These are phyloP conservation scores for Lagocephalus sceleratus DNA, from an alignment of 2,797 vertebrate genomes.

Conservation along the genomic window DNA sequence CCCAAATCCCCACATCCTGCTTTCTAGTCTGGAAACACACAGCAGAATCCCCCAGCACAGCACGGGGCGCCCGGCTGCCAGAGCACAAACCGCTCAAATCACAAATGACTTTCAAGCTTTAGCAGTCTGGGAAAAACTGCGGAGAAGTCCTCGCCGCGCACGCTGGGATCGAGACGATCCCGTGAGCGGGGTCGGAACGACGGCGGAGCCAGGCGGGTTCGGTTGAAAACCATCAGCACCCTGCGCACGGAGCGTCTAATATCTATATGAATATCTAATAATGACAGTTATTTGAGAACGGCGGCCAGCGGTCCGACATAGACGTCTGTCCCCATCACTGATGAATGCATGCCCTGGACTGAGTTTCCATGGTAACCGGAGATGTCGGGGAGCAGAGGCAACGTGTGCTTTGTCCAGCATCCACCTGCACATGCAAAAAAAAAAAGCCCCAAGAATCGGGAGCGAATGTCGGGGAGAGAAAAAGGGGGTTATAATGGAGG, in stretches of 20 bases:
- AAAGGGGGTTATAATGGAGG: too few relatives aligned
- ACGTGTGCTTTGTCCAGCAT: slow-evolving; percentile 35
- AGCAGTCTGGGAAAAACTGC: slow-evolving; percentile 50
- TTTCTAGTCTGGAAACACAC: slow-evolving; percentile 29
- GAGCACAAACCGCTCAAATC: slow-evolving; percentile 64
- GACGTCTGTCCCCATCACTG: slow-evolving; percentile 49
- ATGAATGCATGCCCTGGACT: slow-evolving; percentile 54
- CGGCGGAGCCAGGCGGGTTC: neutral
- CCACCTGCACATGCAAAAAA: slow-evolving; percentile 24
- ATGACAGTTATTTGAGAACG: slow-evolving; percentile 1
- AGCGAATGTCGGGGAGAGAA: neutral
- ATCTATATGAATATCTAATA: too few relatives aligned
- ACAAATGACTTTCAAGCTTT: slow-evolving; percentile 57
- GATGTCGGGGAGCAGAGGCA: slow-evolving; percentile 52
- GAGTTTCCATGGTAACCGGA: slow-evolving; percentile 70
- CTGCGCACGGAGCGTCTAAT: too few relatives aligned
- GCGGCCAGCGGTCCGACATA: slow-evolving; percentile 33
- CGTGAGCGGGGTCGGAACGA: neutral
- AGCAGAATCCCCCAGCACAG: slow-evolving; percentile 19
- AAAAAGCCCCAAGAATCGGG: neutral
- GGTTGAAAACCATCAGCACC: slow-evolving; percentile 6
- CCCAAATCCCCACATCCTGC: slow-evolving; percentile 29
- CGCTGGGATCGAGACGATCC: too few relatives aligned
- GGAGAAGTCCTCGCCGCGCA: slow-evolving; percentile 24
- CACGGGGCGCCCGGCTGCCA: slow-evolving; percentile 55